These are phyloP conservation scores for Cerastoderma edule DNA, from an alignment of 2,888 invertebrate genomes.

Conservation along the genomic window DNA sequence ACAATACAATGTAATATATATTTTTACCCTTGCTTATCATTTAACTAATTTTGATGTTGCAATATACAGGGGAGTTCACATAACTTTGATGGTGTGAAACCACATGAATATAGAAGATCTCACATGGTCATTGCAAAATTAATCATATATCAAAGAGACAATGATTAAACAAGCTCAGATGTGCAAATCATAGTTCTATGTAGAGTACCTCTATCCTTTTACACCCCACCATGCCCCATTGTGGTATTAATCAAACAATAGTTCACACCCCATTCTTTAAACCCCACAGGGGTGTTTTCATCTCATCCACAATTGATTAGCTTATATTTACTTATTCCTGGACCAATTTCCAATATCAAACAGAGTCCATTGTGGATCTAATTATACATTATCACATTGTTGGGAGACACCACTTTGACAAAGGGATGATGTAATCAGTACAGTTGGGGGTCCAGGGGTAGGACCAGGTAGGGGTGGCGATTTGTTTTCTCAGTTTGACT, in stretches of 20 bases:
- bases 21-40: no score
- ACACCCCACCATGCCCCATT: conserved; percentile 12
- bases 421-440: conserved; percentile 14
- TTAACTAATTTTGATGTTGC: no score
- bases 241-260: neutral
- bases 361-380: conserved; percentile 17
- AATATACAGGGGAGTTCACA: no score
- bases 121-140: no score
- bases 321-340: conserved; percentile 13
- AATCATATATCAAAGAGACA: no score
- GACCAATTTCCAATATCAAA: conserved; percentile 17
- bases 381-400: conserved; percentile 17
- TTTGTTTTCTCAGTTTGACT: neutral
- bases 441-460: neutral
- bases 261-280: conserved; percentile 22
- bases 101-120: no score
- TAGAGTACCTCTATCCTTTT: no score
- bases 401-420: conserved; percentile 4
- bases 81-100: no score
- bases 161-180: no score
- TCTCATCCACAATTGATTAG: neutral
- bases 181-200: no score
- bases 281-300: conserved; percentile 24
- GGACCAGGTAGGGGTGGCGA: neutral
- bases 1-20: no score